Base-by-base conservation (phyloP, 2,888 invertebrate genomes). In the Andrena flavipes region DNA sequence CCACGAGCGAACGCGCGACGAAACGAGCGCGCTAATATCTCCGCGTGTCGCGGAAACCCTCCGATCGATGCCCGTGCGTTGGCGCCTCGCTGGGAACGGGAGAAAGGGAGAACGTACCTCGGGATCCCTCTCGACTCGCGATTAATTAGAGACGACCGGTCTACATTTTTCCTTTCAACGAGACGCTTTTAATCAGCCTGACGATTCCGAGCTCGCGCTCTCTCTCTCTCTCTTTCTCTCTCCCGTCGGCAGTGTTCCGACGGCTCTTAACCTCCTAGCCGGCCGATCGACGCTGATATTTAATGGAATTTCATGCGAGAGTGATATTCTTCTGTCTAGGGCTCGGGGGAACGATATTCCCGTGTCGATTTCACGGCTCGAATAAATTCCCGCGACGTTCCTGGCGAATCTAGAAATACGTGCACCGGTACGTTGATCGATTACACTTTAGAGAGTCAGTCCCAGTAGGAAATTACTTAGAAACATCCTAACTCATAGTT, bases 61-160 rank as follows among this genome's bases (percentile, higher is more conserved):
- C 16, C 64, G 70, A 76, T 79, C 76, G 76, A 76, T 79, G 26
- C 42, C 23, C 6, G 29, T 30, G 63, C 48, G 65, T 67, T 79
- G 59, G 33, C 23, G 56, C 64, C 68, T n/a, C 16, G 51, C 10
- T 23, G 35, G 16, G 2, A 33, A 1, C 7, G n/a, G 13, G 56
- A 56, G 56, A 60, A 42, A 59, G 63, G 20, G 49, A 26, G 48
- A 60, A 71, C 54, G 35, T 51, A n/a, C 23, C 30, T 26, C 29
- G 42, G 51, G 71, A 62, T 72, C 49, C 51, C 77, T 49, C 71
- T 69, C 68, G 63, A 51, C 60, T 71, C 49, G 72, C 64, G 72
- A 86, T 87, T 84, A 87, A 86, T 87, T 87, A 84, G 71, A 75
- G 73, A 72, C 60, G 73, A 69, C 35, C 30, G 63, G 63, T 63